Conservation (phyloP, 2,888 invertebrate genomes). For the Cylloceria caligata region DNA sequence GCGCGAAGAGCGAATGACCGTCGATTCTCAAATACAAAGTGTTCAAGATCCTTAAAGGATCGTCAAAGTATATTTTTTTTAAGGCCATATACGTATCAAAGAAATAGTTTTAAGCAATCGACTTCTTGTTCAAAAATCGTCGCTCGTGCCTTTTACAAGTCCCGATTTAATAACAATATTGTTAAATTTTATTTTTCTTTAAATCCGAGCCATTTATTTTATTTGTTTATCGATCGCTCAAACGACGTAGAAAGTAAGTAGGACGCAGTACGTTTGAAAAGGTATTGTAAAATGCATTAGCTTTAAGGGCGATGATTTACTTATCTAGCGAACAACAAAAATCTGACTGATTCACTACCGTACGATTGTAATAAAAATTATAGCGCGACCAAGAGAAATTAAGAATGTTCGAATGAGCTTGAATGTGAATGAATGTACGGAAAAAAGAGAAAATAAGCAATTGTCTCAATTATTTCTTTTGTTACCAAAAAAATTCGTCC, state of each 20-base stretch:
- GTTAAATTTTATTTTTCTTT: constrained; percentile 17
- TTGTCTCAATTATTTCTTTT: constrained; percentile 40
- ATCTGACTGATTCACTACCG: constrained; percentile 71
- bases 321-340: constrained; percentile 7
- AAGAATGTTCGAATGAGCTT: background rate
- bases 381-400: background rate
- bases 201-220: constrained; percentile 15
- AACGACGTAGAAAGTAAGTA: background rate
- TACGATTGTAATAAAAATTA: constrained; percentile 40
- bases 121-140: constrained; percentile 6
- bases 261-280: background rate
- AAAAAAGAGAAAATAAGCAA: background rate
- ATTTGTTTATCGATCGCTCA: background rate
- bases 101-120: constrained; percentile 15
- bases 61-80: constrained; percentile 34
- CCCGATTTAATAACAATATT: background rate
- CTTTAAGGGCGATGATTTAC: constrained; percentile 5
- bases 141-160: background rate
- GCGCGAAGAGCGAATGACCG: background rate
- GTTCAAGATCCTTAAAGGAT: constrained; percentile 41
- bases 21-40: constrained; percentile 15
- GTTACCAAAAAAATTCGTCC: constrained; percentile 38
- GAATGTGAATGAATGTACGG: background rate
- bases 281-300: background rate
- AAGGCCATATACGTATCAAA: constrained; percentile 32